These are phyloP conservation scores for Cephus spinipes DNA, from an alignment of 2,888 invertebrate species.

Conservation along the genomic window DNA sequence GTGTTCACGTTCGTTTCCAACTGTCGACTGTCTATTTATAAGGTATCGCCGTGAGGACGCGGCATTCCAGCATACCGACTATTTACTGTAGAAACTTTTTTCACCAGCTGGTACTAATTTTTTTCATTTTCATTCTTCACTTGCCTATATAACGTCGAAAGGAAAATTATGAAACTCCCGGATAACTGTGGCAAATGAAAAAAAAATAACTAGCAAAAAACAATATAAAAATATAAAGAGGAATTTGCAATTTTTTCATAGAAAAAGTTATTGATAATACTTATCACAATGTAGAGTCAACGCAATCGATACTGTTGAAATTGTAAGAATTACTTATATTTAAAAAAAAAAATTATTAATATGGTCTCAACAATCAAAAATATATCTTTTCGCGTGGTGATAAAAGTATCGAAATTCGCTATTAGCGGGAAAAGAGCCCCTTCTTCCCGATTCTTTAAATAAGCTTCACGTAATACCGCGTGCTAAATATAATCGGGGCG, in stretches of 20 bases:
- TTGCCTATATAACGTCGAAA: background rate
- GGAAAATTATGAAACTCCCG: no score
- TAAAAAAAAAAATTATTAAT: background rate
- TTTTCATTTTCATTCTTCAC: background rate
- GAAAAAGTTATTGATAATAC: background rate
- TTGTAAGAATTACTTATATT: background rate
- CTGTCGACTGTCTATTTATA: slow-evolving; percentile 17
- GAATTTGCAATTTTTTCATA: background rate
- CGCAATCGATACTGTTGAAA: background rate
- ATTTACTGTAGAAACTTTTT: background rate
- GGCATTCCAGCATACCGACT: slow-evolving; percentile 17
- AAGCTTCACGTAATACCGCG: slow-evolving; percentile 58
- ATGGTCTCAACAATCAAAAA: background rate
- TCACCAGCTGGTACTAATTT: background rate
- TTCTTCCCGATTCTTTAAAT: slow-evolving; percentile 62
- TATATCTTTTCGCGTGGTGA: background rate
- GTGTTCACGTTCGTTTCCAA: slow-evolving; percentile 4
- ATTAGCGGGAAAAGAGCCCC: slow-evolving; percentile 10
- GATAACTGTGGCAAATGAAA: no score
- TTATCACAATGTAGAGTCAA: background rate
- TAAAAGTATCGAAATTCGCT: background rate
- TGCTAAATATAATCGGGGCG: slow-evolving; percentile 55
- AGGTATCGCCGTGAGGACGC: slow-evolving; percentile 18
- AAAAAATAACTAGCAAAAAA: background rate
- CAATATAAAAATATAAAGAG: background rate